Evolutionary conservation across 2,797 vertebrate species (phyloP).

Genomic region (Hemitrygon akajei): DNA sequence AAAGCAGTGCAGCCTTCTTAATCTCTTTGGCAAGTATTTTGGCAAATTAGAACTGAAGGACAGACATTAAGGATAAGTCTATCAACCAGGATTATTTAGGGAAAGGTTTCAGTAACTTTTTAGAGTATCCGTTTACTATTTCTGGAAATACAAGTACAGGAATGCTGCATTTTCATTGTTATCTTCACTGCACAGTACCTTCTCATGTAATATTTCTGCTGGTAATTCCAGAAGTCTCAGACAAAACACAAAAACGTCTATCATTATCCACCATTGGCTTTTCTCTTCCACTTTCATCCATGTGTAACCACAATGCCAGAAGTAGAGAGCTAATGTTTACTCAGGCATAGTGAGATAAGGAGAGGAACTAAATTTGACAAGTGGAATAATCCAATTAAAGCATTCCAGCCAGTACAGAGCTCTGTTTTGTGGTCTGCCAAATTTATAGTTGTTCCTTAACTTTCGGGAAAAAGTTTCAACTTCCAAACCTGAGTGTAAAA

Average conservation of each 20-base stretch:
- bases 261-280: too few species aligned
- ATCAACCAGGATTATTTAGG: background rate
- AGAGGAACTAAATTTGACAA: conserved; percentile 11
- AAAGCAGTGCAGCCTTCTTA: background rate
- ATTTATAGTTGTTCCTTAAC: background rate
- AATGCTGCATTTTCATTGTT: background rate
- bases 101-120: background rate
- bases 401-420: background rate
- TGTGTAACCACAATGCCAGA: background rate
- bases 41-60: background rate
- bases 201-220: background rate
- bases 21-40: background rate
- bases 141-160: background rate
- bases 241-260: background rate
- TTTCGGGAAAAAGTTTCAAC: background rate
- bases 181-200: background rate
- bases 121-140: background rate
- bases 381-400: conserved; percentile 32
- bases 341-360: background rate
- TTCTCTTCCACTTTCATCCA: background rate
- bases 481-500: background rate
- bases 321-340: background rate
- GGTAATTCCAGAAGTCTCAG: background rate
- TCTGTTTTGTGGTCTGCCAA: background rate
- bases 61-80: background rate